Evolutionary conservation across 1,140 invertebrate species (phyloP).

Genomic region (Phymorhynchus buccinoides): DNA sequence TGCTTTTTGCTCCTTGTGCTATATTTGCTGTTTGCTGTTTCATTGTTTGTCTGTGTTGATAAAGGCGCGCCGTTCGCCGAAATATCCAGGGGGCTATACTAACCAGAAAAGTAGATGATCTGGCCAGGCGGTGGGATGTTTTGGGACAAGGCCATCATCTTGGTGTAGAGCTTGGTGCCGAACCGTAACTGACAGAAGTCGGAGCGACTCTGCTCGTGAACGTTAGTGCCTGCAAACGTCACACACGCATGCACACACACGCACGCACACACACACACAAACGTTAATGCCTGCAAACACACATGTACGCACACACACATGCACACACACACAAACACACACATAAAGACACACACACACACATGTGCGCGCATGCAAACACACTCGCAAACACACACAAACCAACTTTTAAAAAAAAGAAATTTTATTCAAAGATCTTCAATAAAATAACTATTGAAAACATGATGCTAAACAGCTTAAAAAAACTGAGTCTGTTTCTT

Average conservation of each 20-base stretch:
- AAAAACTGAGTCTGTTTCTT: no score
- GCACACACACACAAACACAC: constrained; percentile 10
- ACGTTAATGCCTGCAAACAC: neutral
- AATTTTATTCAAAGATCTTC: no score
- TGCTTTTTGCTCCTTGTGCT: no score
- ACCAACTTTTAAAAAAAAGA: no score
- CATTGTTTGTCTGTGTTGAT: no score
- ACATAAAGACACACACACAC: neutral
- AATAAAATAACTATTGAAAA: no score
- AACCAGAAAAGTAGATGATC: constrained; percentile 81
- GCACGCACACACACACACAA: neutral
- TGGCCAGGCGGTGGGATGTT: constrained; percentile 82
- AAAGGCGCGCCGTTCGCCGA: no score
- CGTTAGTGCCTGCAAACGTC: constrained; percentile 76
- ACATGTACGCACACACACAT: neutral
- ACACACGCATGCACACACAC: neutral
- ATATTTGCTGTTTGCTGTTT: no score
- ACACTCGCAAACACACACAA: neutral
- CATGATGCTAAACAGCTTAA: no score
- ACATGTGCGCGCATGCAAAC: neutral
- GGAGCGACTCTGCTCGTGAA: constrained; percentile 79
- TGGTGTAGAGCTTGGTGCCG: constrained; percentile 79
- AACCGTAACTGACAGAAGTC: constrained; percentile 84
- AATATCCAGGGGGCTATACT: no score
- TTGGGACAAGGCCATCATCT: constrained; percentile 81